Evolutionary conservation across 2,888 invertebrate species (phyloP), one percentile per base, ranked within the genome.

Genomic region (Aporophyla lueneburgensis): DNA sequence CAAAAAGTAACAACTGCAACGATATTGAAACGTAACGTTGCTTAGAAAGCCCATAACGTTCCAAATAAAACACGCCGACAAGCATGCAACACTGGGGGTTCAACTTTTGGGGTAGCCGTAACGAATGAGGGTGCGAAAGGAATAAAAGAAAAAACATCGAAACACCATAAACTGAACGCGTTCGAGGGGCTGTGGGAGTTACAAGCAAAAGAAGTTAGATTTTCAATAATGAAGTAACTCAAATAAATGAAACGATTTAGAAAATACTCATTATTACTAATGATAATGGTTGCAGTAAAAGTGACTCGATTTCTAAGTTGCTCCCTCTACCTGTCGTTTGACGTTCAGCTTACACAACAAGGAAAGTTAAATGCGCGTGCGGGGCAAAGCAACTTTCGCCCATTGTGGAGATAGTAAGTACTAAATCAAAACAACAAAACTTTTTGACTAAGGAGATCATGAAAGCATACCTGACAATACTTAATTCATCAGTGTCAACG

Each of bases 321-420:
- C 95, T 95, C 95, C 93, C 95, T 94, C 95, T 95, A 95, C 93
- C 93, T 93, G 93, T 92, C 93, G 90, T 92, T 94, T 91, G 91
- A 91, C 93, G 93, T 93, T 95, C 91, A 93, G 92, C 95, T 96
- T 96, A 96, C 95, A 96, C 96, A 96, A 96, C 96, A 94, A 96
- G 95, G 96, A 96, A 96, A 96, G 96, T 95, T 95, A 94, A 93
- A 92, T 92, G 94, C 93, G 95, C 93, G 95, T 93, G 94, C 93
- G 93, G 93, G 91, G 93, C 93, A 91, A 92, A 93, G 92, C 93
- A 92, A 96, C 96, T 96, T 96, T 96, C 96, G 95, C 96, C 94
- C 91, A 94, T 95, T 95, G 95, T 94, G 92, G 90, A 92, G 89
- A 91, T 89, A 90, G 84, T 87, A 85, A 89, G 80, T 88, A 86